A percentile compares a stretch with the other conserved stretches of the same genome.
Evolutionary conservation across 2,888 invertebrate species (phyloP).

Genomic region (Aporophyla nigra): DNA sequence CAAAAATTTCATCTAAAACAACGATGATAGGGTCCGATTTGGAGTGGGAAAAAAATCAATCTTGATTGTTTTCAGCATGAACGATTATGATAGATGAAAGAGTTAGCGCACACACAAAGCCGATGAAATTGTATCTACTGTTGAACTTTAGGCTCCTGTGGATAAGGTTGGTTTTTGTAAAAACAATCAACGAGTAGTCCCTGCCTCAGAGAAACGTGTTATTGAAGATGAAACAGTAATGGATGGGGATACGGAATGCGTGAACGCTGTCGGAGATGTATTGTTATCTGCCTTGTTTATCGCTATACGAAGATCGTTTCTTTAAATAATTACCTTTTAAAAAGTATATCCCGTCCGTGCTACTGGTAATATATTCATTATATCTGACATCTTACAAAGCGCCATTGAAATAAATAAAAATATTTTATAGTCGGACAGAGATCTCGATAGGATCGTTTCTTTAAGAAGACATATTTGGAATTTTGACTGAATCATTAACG

Average conservation of each 20-base stretch:
- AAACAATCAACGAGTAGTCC: slow-evolving; percentile 69
- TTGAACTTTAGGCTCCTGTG: slow-evolving; percentile 73
- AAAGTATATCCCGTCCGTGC: slow-evolving; percentile 85
- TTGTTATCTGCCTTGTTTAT: slow-evolving; percentile 90
- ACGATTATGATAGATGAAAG: slow-evolving; percentile 91
- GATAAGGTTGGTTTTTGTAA: slow-evolving; percentile 77
- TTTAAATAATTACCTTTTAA: slow-evolving; percentile 90
- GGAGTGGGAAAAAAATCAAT: slow-evolving; percentile 82
- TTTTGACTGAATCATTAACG: slow-evolving; percentile 74
- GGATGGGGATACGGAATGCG: slow-evolving; percentile 90
- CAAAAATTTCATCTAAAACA: slow-evolving; percentile 71
- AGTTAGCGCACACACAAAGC: slow-evolving; percentile 90
- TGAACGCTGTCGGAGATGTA: slow-evolving; percentile 90
- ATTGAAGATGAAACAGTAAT: slow-evolving; percentile 91
- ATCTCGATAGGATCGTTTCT: slow-evolving; percentile 80
- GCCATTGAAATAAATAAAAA: slow-evolving; percentile 87
- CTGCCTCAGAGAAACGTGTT: slow-evolving; percentile 86
- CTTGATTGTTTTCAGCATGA: slow-evolving; percentile 91
- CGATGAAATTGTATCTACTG: slow-evolving; percentile 72
- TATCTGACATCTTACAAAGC: slow-evolving; percentile 89
- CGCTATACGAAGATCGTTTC: slow-evolving; percentile 88
- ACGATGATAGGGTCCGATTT: slow-evolving; percentile 70
- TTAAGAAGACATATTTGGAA: slow-evolving; percentile 79
- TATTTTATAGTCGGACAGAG: slow-evolving; percentile 81
- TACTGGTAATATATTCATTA: slow-evolving; percentile 91